Evolutionary conservation across 64 coral and sea anemone genomes (phyloP), one percentile per base, ranked within the genome.

Genomic region (Trachythela sp.): DNA sequence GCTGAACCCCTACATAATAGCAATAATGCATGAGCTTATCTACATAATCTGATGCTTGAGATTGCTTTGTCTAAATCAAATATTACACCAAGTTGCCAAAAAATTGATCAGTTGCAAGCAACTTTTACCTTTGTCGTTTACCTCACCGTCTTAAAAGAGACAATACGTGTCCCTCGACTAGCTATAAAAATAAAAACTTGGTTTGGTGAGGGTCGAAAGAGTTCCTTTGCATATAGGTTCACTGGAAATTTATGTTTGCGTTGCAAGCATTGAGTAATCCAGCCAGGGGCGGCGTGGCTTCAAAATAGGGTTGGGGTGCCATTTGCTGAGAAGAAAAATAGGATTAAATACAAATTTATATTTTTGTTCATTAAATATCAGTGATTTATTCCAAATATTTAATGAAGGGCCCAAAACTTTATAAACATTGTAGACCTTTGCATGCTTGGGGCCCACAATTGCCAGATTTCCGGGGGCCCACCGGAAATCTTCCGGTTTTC

Each of bases 201-300:
- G 87, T 43, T 86, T 59, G 54, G 17, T 24, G 39, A 94, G 34
- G 91, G 86, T 41, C 71, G 87, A 68, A 94, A 91, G 34, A 83
- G 45, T 22, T 48, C 59, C 41, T 64, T 94, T 43, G 48, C 86
- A 20, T 94, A 91, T 52, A 87, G 93, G 34, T 94, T 94, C 35
- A 89, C 89, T 52, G 89, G 89, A 72, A 72, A 72, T 72, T 72
- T 72, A 72, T 72, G 68, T 72, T 72, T n/a, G n/a, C 29, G 11
- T 72, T 72, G 33, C 68, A 72, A 2, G 24, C n/a, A 31, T 26
- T 72, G n/a, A 72, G 68, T 72, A 35, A 72, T 72, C 68, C n/a
- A n/a, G n/a, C n/a, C n/a, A n/a, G n/a, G n/a, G n/a, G n/a, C n/a
- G n/a, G n/a, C n/a, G n/a, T n/a, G n/a, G n/a, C n/a, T n/a, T n/a